Conservation (phyloP, 1,140 invertebrate species). For the Sinella curviseta region DNA sequence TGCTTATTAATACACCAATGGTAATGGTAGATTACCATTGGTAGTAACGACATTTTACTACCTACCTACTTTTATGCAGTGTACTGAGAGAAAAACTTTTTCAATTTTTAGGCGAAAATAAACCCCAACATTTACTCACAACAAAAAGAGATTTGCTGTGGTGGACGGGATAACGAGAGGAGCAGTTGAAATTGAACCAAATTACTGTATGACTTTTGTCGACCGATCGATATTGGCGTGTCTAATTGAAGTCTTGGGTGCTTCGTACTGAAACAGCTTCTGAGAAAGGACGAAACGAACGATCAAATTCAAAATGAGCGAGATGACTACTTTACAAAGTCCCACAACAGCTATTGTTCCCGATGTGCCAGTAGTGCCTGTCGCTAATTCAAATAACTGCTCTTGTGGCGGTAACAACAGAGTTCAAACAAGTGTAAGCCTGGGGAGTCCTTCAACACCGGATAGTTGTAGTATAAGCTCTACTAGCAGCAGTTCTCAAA, state of each 20-base stretch:
- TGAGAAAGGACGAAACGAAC: neutral
- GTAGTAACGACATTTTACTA: too few relatives aligned
- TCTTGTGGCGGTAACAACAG: neutral
- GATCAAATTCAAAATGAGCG: constrained; percentile 1
- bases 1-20: too few relatives aligned
- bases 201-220: too few relatives aligned
- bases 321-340: neutral
- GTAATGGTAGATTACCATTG: too few relatives aligned
- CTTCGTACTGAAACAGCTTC: neutral
- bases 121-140: too few relatives aligned
- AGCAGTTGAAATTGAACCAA: too few relatives aligned
- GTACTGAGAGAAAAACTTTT: too few relatives aligned
- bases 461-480: constrained; percentile 18
- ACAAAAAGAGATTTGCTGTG: too few relatives aligned
- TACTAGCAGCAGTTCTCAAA: constrained; percentile 18
- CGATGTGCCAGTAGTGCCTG: constrained; percentile 9
- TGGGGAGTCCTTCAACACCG: constrained; percentile 13
- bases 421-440: constrained; percentile 12
- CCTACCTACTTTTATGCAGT: too few relatives aligned
- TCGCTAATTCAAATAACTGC: constrained; percentile 6
- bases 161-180: too few relatives aligned
- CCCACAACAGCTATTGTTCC: neutral
- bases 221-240: neutral
- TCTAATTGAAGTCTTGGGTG: neutral
- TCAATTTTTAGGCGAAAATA: too few relatives aligned